These are phyloP conservation scores for Agrotis exclamationis DNA, from an alignment of 2,888 invertebrate genomes.

Conservation along the genomic window DNA sequence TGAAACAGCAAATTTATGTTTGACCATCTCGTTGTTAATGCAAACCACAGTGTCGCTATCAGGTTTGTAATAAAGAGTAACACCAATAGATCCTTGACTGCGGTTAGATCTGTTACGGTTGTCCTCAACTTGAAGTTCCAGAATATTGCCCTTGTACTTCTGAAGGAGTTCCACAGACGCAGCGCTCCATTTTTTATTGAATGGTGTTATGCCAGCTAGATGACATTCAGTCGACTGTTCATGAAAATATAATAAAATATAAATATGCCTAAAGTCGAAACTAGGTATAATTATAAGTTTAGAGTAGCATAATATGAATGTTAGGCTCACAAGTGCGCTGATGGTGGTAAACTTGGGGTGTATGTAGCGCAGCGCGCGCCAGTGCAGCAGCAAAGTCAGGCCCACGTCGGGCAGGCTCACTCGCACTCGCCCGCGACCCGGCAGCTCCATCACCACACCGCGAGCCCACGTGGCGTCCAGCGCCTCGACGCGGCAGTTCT, in stretches of 20 bases:
- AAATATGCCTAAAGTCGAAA: not conserved
- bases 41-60: conserved; percentile 76
- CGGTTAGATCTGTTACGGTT: conserved; percentile 60
- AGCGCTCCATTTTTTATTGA: conserved; percentile 82
- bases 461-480: conserved; percentile 91
- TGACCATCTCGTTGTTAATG: conserved; percentile 84
- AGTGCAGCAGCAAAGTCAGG: conserved; percentile 83
- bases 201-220: conserved; percentile 83
- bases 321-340: conserved; percentile 86
- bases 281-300: not conserved
- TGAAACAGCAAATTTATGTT: conserved; percentile 81
- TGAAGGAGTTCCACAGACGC: conserved; percentile 79
- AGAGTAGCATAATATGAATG: not conserved
- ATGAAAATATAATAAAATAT: conserved; percentile 8
- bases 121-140: conserved; percentile 82
- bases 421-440: conserved; percentile 85
- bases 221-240: conserved; percentile 84
- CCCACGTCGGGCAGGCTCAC: conserved; percentile 93
- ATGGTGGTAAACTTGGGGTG: conserved; percentile 84
- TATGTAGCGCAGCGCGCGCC: conserved; percentile 88
- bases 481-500: conserved; percentile 57
- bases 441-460: conserved; percentile 88
- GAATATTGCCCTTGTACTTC: conserved; percentile 67
- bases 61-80: conserved; percentile 77
- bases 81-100: conserved; percentile 76